Evolutionary conservation across 2,888 invertebrate genomes (phyloP), one percentile per base, ranked within the genome.

Genomic region (Lasioglossum zephyrum): DNA sequence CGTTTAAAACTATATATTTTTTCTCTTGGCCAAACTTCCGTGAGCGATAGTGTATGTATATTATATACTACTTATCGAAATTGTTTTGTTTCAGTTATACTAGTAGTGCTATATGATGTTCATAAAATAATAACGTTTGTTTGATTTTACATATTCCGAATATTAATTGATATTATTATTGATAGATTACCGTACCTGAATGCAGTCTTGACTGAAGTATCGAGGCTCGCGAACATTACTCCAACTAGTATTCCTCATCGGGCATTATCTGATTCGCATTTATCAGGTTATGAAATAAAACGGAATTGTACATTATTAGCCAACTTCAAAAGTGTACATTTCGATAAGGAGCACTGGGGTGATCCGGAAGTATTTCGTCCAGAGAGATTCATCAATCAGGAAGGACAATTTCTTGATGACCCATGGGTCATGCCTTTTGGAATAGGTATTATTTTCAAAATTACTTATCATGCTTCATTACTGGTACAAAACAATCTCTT

Each of bases 181-280:
- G 77, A 44, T 93, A 97, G 97, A 79, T 96, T 98, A 96, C 98
- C 98, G 0, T 98, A 98, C 93, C 96, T 97, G 83, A 98, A 97
- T 93, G 97, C 98, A 0, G 96, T 98, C 22, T 97, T 97, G 0
- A 95, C 97, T 91, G 98, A 98, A 95, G 96, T 97, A 0, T 95
- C 98, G 0, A 96, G 98, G 73, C 97, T 98, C 95, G 98, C 98
- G 93, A 97, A 97, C 96, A 97, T 97, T 0, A 95, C 97, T 87
- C 97, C 97, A 0, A 97, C 98, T 93, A 97, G 97, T 18, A 96
- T 98, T 5, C 98, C 98, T 0, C 98, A 98, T 94, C 96, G 98
- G 60, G 98, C 98, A 0, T 91, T 97, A n/a, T 96, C 96, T 85
- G 97, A 98, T 87, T 97, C 98, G 0, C 96, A 95, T 0, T 95